Evolutionary conservation across 2,888 invertebrate genomes (phyloP).

Genomic region (Athalia circularis): DNA sequence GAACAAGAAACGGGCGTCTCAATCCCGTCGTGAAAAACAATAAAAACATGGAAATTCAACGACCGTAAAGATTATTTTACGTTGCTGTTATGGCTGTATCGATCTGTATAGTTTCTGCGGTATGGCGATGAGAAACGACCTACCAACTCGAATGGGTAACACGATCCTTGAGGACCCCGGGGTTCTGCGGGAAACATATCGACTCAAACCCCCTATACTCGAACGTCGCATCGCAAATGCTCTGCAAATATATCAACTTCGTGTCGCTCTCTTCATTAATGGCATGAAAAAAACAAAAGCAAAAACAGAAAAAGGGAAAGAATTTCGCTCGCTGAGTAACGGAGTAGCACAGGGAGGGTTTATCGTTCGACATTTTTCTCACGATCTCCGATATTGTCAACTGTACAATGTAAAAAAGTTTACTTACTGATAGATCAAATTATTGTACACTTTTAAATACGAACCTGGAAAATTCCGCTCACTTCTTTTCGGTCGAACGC

Average conservation of each 20-base stretch:
- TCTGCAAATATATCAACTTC: neutral
- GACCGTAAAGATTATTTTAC: slow-evolving; percentile 46
- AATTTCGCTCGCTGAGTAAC: neutral
- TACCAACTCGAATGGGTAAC: slow-evolving; percentile 34
- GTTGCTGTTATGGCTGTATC: slow-evolving; percentile 43
- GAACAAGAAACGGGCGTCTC: slow-evolving; percentile 42
- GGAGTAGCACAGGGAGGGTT: too few species aligned
- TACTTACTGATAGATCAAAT: neutral
- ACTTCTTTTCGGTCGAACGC: too few species aligned
- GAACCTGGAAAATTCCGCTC: slow-evolving; percentile 1
- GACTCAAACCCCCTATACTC: neutral
- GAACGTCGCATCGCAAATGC: neutral
- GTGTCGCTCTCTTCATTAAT: slow-evolving; percentile 34
- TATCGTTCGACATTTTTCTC: too few species aligned
- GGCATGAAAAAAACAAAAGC: neutral
- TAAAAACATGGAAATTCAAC: slow-evolving; percentile 46
- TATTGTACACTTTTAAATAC: neutral
- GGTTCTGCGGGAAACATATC: neutral
- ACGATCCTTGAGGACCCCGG: slow-evolving; percentile 17
- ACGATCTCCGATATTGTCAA: too few species aligned
- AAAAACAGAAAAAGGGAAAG: neutral
- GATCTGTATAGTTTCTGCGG: slow-evolving; percentile 27
- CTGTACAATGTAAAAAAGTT: too few species aligned
- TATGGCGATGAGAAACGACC: slow-evolving; percentile 16
- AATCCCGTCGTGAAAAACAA: slow-evolving; percentile 48